Percentiles rank a stretch among this genome's conserved stretches.
Evolutionary conservation across 2,888 invertebrate genomes (phyloP).

Genomic region (Netelia virgata): DNA sequence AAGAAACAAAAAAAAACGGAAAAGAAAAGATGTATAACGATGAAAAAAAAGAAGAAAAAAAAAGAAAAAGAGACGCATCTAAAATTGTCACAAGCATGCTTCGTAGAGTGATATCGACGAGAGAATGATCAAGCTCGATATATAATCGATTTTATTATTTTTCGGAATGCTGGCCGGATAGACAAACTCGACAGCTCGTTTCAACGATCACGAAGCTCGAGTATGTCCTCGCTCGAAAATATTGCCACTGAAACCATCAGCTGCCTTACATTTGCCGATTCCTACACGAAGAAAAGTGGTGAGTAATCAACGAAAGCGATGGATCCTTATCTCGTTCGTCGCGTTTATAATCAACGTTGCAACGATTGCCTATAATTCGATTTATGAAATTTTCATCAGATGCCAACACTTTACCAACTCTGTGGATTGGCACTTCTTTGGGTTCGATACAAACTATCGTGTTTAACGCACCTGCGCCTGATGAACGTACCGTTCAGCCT

Average conservation of each 20-base stretch:
- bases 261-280: slow-evolving; percentile 98
- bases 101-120: slow-evolving; percentile 62
- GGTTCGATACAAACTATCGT: slow-evolving; percentile 98
- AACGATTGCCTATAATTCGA: slow-evolving; percentile 8
- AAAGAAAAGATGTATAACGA: slow-evolving; percentile 6
- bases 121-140: slow-evolving; percentile 50
- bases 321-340: too few relatives aligned
- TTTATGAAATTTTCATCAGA: slow-evolving; percentile 86
- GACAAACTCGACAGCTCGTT: slow-evolving; percentile 99
- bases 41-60: not conserved
- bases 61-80: slow-evolving; percentile 61
- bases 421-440: slow-evolving; percentile 99
- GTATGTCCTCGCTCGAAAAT: slow-evolving; percentile 99
- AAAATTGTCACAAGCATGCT: slow-evolving; percentile 69
- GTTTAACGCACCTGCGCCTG: slow-evolving; percentile 91
- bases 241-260: slow-evolving; percentile 98
- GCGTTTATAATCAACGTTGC: too few relatives aligned
- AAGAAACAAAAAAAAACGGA: slow-evolving; percentile 35
- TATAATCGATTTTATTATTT: slow-evolving; percentile 75
- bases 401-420: slow-evolving; percentile 93
- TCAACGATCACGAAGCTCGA: slow-evolving; percentile 98
- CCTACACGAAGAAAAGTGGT: slow-evolving; percentile 98
- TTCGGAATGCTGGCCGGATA: slow-evolving; percentile 90
- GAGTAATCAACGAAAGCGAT: slow-evolving; percentile 71
- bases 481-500: slow-evolving; percentile 94